phyloP scores from a whole-genome alignment of 2,797 vertebrate species.

The Chaenodraco wilsoni region DNA sequence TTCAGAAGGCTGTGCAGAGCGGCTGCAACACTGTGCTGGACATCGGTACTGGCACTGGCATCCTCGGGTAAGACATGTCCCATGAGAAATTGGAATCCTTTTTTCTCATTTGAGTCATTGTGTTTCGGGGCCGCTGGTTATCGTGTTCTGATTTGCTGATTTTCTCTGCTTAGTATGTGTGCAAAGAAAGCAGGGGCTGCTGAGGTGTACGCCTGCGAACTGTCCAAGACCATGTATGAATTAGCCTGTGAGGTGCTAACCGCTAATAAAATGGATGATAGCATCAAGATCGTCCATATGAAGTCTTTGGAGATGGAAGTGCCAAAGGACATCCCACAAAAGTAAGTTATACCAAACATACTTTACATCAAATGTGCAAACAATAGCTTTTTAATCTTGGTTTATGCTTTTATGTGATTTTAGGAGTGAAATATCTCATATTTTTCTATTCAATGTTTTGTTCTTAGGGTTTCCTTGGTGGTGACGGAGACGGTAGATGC shows the following conservation, averaged over 20 bases:
- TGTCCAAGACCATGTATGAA: constrained; percentile 98
- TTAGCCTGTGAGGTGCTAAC: constrained; percentile 91
- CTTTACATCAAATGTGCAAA: neutral
- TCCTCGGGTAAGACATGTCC: constrained; percentile 88
- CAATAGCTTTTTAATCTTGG: neutral
- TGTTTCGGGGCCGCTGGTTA: neutral
- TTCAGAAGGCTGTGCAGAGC: constrained; percentile 87
- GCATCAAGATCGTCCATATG: constrained; percentile 92
- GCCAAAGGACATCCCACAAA: constrained; percentile 92
- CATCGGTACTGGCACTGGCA: constrained; percentile 97
- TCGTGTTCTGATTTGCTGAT: constrained; percentile 31
- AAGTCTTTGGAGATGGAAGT: constrained; percentile 95
- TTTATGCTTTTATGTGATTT: neutral
- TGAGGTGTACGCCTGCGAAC: constrained; percentile 92
- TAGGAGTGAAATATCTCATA: neutral
- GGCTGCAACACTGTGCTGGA: constrained; percentile 94
- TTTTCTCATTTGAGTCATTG: neutral
- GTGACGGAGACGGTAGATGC: constrained; percentile 99
- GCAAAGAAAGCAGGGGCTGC: constrained; percentile 92
- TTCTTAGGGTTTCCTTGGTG: constrained; percentile 92
- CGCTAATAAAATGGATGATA: constrained; percentile 89
- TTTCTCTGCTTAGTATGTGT: constrained; percentile 88
- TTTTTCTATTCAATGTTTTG: constrained; percentile 8
- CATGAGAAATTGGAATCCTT: constrained; percentile 25
- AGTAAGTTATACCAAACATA: constrained; percentile 70